Conservation (phyloP, 2,797 vertebrate genomes). For the Podarcis siculus region DNA sequence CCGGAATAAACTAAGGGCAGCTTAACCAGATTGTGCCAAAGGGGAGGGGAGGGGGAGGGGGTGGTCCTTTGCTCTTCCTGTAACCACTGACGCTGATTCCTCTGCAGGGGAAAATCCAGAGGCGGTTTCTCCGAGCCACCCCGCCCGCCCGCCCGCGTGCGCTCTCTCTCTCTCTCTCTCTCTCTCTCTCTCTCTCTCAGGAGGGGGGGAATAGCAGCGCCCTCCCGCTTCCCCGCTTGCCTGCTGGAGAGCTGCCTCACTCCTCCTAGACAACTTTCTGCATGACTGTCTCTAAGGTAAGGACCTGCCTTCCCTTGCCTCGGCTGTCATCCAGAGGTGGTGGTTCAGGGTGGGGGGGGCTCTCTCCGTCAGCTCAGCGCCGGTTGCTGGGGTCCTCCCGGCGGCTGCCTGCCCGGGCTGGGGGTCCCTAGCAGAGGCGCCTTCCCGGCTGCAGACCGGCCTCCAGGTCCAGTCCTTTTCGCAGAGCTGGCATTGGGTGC, state of each 20-base stretch:
- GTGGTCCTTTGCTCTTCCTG: constrained; percentile 66
- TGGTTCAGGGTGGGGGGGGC: background rate
- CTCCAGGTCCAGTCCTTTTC: too few species aligned
- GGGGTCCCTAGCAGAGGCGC: too few species aligned
- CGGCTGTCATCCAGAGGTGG: background rate
- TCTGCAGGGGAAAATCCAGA: constrained; percentile 74
- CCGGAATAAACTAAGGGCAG: constrained; percentile 11
- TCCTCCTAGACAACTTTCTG: constrained; percentile 78
- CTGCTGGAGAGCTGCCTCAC: constrained; percentile 46
- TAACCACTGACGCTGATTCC: constrained; percentile 75
- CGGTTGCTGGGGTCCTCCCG: background rate
- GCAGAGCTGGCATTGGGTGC: background rate
- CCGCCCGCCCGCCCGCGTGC: too few species aligned
- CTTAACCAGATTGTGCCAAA: constrained; percentile 66
- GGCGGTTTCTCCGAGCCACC: background rate
- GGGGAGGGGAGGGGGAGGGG: background rate
- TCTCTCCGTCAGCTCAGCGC: background rate
- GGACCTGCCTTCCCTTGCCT: constrained; percentile 37
- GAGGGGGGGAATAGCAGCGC: background rate
- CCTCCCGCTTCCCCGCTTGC: background rate
- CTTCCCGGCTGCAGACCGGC: background rate
- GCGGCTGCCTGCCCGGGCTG: background rate
- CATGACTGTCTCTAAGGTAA: constrained; percentile 98
- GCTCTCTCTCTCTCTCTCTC: constrained; percentile 9
- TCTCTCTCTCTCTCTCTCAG: background rate